Conservation (phyloP, 1,140 invertebrate species). For the Camponotus floridanus region DNA sequence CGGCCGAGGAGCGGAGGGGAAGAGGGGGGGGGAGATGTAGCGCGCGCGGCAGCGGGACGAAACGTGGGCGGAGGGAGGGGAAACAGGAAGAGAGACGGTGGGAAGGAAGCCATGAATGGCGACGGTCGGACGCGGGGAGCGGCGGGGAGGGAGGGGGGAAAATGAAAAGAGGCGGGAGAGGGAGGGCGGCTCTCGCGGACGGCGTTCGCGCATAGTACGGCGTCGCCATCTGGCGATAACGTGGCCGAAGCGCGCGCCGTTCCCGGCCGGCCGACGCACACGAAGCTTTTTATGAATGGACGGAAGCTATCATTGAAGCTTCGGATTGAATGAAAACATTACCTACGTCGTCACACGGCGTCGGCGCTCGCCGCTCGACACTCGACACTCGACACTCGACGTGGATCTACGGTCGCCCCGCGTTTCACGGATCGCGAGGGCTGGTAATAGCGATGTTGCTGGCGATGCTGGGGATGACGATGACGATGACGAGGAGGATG, state of each 20-base stretch:
- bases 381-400: slow-evolving; percentile 45
- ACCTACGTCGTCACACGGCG: slow-evolving; percentile 75
- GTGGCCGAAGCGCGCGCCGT: slow-evolving; percentile 71
- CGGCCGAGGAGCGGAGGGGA: slow-evolving; percentile 57
- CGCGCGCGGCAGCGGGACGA: slow-evolving; percentile 60
- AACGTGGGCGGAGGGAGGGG: slow-evolving; percentile 72
- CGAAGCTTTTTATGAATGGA: slow-evolving; percentile 92
- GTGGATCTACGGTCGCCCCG: slow-evolving; percentile 74
- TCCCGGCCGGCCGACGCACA: slow-evolving; percentile 62
- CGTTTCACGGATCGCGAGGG: slow-evolving; percentile 32
- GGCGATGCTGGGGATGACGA: not conserved
- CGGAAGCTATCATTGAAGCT: slow-evolving; percentile 91
- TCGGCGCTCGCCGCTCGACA: not conserved
- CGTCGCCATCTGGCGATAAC: slow-evolving; percentile 86
- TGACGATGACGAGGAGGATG: not conserved
- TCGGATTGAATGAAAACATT: slow-evolving; percentile 87
- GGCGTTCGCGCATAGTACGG: slow-evolving; percentile 64
- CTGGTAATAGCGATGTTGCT: not conserved
- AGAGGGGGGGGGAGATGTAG: slow-evolving; percentile 46
- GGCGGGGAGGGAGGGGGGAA: too few species aligned
- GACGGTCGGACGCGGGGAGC: slow-evolving; percentile 63
- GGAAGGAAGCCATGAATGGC: slow-evolving; percentile 78
- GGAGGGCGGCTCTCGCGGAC: slow-evolving; percentile 21
- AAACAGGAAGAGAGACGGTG: slow-evolving; percentile 75
- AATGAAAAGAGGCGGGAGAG: slow-evolving; percentile 34